These are phyloP conservation scores for Fulica atra DNA, from an alignment of 2,113 vertebrate genomes.

Conservation along the genomic window DNA sequence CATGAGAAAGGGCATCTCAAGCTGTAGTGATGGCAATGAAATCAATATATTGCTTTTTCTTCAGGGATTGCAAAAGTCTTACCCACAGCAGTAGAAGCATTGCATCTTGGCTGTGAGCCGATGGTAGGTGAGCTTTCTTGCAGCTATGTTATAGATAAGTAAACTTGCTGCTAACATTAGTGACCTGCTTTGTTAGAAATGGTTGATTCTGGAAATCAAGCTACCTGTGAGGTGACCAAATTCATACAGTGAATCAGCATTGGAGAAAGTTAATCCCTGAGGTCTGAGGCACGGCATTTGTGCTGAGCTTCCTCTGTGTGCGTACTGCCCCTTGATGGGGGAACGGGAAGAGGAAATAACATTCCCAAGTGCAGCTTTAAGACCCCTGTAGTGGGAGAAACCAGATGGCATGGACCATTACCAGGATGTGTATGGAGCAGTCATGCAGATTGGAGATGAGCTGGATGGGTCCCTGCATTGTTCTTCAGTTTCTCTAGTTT, in stretches of 20 bases:
- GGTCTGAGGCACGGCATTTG: fast-evolving
- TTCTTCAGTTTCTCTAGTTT: background rate
- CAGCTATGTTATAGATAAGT: background rate
- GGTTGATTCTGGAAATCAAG: background rate
- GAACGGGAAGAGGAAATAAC: background rate
- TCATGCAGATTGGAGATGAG: background rate
- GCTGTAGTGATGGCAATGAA: fast-evolving
- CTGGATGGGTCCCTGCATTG: background rate
- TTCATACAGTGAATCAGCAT: background rate
- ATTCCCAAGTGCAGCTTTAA: background rate
- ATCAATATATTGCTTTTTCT: background rate
- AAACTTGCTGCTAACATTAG: background rate
- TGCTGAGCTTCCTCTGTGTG: background rate
- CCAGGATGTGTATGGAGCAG: background rate
- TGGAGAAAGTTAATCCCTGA: background rate
- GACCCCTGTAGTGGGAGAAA: background rate
- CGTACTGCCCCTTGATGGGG: background rate
- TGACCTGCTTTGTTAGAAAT: background rate
- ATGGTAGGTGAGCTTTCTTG: background rate
- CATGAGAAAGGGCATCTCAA: background rate
- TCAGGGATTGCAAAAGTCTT: background rate
- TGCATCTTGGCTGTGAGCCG: background rate
- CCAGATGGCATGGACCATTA: background rate
- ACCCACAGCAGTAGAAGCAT: background rate
- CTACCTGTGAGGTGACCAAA: background rate